Evolutionary conservation across 64 coral and sea anemone species (phyloP).

Genomic region (Actinia tenebrosa): DNA sequence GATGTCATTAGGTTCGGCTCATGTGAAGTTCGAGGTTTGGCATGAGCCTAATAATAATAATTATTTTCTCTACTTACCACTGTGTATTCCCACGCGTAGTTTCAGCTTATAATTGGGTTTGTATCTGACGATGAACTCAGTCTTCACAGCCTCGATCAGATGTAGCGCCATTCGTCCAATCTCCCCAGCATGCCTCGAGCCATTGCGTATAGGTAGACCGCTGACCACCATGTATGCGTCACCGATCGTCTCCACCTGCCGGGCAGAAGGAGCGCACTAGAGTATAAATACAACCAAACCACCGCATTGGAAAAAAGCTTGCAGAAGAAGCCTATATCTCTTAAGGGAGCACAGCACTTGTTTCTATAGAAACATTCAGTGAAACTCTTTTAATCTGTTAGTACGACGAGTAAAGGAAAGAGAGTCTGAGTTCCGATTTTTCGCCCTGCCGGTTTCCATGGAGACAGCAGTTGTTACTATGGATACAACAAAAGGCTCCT

Average conservation of each 20-base stretch:
- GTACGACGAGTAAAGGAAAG: neutral
- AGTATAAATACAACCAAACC: slow-evolving; percentile 69
- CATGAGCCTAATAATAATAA: too few species aligned
- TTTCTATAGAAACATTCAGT: neutral
- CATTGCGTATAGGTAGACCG: slow-evolving; percentile 69
- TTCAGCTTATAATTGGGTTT: slow-evolving; percentile 66
- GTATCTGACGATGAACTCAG: slow-evolving; percentile 59
- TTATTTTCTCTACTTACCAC: slow-evolving; percentile 25
- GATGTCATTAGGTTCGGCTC: too few species aligned
- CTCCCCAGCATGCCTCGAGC: slow-evolving; percentile 54
- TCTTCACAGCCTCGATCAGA: slow-evolving; percentile 61
- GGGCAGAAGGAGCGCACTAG: slow-evolving; percentile 77
- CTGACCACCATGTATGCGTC: slow-evolving; percentile 85
- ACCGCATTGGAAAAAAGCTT: slow-evolving; percentile 43
- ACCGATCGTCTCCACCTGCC: slow-evolving; percentile 87
- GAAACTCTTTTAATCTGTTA: neutral
- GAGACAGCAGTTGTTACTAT: neutral
- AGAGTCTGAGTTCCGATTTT: neutral
- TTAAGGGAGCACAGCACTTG: slow-evolving; percentile 19
- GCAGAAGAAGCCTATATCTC: slow-evolving; percentile 19
- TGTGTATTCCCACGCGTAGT: slow-evolving; percentile 68
- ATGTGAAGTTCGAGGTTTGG: too few species aligned
- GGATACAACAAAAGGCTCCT: neutral
- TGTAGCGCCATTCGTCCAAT: slow-evolving; percentile 71
- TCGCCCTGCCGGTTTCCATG: neutral